Evolutionary conservation across 2,113 vertebrate genomes (phyloP).

Genomic region (Sceloporus undulatus): DNA sequence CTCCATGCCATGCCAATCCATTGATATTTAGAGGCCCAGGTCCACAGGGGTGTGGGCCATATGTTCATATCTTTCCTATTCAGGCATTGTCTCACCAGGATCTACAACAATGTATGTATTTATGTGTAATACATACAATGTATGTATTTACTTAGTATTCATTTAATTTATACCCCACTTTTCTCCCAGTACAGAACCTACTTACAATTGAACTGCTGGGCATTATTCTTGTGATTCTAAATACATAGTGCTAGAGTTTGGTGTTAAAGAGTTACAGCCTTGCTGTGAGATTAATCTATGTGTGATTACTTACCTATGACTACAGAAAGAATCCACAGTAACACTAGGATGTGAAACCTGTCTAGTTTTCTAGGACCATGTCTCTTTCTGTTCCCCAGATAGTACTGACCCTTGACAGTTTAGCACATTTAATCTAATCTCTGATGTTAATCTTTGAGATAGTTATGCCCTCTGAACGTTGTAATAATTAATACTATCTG

Average conservation of each 20-base stretch:
- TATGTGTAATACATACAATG: too few species aligned
- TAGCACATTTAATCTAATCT: conserved; percentile 50
- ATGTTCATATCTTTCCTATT: neutral
- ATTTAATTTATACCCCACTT: too few species aligned
- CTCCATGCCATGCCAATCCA: neutral
- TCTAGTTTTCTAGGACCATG: neutral
- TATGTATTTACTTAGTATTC: too few species aligned
- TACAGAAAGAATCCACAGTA: neutral
- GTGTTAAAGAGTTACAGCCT: neutral
- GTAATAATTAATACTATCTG: conserved; percentile 27
- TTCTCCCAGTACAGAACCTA: too few species aligned
- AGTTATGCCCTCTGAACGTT: conserved; percentile 34
- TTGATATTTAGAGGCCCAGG: neutral
- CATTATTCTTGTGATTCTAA: neutral
- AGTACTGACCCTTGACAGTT: conserved; percentile 35
- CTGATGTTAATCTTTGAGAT: conserved; percentile 38
- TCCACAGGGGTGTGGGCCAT: too few species aligned
- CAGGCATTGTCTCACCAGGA: neutral
- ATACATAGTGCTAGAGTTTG: neutral
- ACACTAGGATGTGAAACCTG: neutral
- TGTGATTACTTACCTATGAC: neutral
- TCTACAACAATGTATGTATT: neutral
- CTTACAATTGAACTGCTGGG: neutral
- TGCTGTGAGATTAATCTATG: neutral
- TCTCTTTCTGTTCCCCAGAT: conserved; percentile 45